Conservation (phyloP, 2,888 invertebrate species). For the Danaus chrysippus region DNA sequence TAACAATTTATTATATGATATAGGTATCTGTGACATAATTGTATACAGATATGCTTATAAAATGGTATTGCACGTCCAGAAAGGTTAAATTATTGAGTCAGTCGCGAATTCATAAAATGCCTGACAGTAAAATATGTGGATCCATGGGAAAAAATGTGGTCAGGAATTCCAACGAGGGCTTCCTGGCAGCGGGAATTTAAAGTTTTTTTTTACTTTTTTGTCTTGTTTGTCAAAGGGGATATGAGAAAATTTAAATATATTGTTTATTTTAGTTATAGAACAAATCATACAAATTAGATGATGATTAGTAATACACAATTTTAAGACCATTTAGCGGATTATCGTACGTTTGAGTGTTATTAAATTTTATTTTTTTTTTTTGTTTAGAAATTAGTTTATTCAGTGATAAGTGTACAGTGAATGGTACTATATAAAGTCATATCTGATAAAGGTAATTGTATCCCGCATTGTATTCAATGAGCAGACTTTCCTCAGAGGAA, state of each 20-base stretch:
- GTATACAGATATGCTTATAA: too few relatives aligned
- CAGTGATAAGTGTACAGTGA: not conserved
- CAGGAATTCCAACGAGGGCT: conserved; percentile 51
- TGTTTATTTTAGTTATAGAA: too few relatives aligned
- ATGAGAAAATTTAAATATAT: too few relatives aligned
- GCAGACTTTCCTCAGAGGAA: conserved; percentile 75
- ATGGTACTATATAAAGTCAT: not conserved
- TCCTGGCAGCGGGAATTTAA: conserved; percentile 39
- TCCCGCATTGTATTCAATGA: conserved; percentile 42
- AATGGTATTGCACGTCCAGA: not conserved
- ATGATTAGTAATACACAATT: too few relatives aligned
- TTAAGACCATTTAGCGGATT: too few relatives aligned
- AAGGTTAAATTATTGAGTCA: conserved; percentile 33
- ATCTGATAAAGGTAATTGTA: conserved; percentile 7
- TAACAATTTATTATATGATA: not conserved
- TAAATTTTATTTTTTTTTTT: too few relatives aligned
- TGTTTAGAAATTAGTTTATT: too few relatives aligned
- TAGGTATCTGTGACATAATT: not conserved
- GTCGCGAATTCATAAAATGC: conserved; percentile 53
- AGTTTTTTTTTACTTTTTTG: conserved; percentile 9
- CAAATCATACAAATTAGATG: too few relatives aligned
- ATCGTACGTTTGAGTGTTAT: too few relatives aligned
- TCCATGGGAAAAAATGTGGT: conserved; percentile 58
- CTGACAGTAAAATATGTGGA: conserved; percentile 54
- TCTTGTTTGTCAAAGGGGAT: not conserved